Evolutionary conservation across 2,888 invertebrate species (phyloP).

Genomic region (Cyclophora punctaria): DNA sequence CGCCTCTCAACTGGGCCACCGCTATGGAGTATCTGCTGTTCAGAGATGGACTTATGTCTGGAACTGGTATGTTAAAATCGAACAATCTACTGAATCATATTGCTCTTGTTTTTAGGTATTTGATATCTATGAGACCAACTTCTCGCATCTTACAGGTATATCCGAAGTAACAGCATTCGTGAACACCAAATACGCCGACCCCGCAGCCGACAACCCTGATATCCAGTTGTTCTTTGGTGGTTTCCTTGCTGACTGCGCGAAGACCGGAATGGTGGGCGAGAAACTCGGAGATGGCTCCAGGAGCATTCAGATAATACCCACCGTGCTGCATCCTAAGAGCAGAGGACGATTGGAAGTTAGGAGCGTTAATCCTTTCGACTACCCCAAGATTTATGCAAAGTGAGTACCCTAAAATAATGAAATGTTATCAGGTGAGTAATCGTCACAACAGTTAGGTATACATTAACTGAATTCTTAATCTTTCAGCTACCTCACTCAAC

Average conservation of each 20-base stretch:
- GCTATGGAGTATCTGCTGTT: conserved; percentile 93
- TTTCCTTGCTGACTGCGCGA: conserved; percentile 88
- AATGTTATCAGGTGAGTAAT: no score
- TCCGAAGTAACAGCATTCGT: conserved; percentile 91
- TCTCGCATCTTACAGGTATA: conserved; percentile 68
- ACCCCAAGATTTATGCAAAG: conserved; percentile 90
- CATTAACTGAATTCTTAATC: not conserved
- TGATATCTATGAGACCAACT: not conserved
- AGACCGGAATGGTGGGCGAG: conserved; percentile 90
- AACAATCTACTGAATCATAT: no score
- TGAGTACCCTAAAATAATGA: conserved; percentile 47
- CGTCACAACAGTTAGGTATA: no score
- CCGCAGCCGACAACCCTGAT: conserved; percentile 85
- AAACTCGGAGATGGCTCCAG: conserved; percentile 80
- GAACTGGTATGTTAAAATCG: conserved; percentile 76
- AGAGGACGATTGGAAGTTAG: conserved; percentile 84
- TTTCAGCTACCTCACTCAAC: conserved; percentile 79
- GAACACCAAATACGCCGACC: conserved; percentile 85
- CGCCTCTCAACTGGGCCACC: conserved; percentile 92
- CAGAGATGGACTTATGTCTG: conserved; percentile 91
- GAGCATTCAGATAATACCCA: conserved; percentile 83
- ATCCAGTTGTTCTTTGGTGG: conserved; percentile 91
- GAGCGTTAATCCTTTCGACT: conserved; percentile 84
- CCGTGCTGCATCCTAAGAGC: conserved; percentile 90
- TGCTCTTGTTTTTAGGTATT: no score